Evolutionary conservation across 2,888 invertebrate genomes (phyloP), one percentile per base, ranked within the genome.

Genomic region (Scrobipalpa atriplicella): DNA sequence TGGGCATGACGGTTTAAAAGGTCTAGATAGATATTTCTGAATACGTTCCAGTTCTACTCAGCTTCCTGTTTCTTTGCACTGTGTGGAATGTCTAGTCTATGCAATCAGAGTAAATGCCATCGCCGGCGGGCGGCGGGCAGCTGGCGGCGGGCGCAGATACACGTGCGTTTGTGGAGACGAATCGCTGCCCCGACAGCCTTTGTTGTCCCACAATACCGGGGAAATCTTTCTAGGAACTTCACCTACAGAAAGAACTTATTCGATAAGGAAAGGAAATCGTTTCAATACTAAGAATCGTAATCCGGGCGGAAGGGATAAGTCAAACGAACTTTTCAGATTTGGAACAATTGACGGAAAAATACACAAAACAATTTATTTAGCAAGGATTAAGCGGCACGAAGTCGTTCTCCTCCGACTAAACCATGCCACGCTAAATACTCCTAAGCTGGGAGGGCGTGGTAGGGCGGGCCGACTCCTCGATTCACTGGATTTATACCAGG

Each of bases 401-500:
- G 68, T 72, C 69, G 68, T 71, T 70, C 61, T 64, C 39, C 61
- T 64, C 39, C 70, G 62, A 61, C 68, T 72, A 71, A 73, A 75
- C 68, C 71, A 66, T 71, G 68, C 70, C 67, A 72, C 69, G 73
- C 69, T 75, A 74, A 77, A 74, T 72, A 76, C 72, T 73, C 65
- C 65, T 69, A 71, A 70, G 68, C 69, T 66, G 51, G 67, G 52
- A 63, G 66, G 60, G 65, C 71, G 71, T 75, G 76, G 78, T 77
- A 74, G 77, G 71, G 66, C 67, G 69, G 74, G 77, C 51, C 52
- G 38, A 71, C 72, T 75, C 70, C 71, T 69, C 75, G 72, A 76
- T 78, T 76, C 74, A 71, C 74, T 75, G 78, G 80, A 81, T 82
- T 84, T 83, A 79, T 78, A 68, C 71, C 71, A 70, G 74, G 72